These are phyloP conservation scores for Dinomys branickii DNA, from an alignment of 2,113 vertebrate species.

Conservation along the genomic window DNA sequence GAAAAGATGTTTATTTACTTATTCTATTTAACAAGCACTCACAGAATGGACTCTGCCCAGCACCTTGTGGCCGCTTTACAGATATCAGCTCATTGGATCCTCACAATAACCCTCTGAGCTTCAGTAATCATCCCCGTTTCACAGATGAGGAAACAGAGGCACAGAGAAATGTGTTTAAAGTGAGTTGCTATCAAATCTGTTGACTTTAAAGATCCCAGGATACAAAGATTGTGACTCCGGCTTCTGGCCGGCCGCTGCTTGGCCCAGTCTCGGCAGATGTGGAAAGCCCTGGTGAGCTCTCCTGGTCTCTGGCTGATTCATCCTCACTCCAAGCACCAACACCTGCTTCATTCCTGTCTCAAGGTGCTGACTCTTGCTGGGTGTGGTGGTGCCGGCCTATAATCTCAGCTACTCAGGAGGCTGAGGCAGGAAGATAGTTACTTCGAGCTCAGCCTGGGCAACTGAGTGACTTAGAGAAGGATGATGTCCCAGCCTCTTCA, in stretches of 20 bases:
- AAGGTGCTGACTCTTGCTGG: background rate
- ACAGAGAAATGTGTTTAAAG: background rate
- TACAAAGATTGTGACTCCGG: background rate
- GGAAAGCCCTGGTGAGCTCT: background rate
- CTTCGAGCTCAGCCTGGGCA: background rate
- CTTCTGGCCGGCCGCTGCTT: background rate
- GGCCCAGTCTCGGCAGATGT: background rate
- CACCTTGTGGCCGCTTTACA: background rate
- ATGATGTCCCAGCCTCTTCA: background rate
- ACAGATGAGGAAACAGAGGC: background rate
- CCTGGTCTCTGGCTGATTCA: background rate
- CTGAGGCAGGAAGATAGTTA: background rate
- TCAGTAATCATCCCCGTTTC: background rate
- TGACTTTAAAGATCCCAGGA: background rate
- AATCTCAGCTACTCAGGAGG: background rate
- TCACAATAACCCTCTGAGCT: background rate
- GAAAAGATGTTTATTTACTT: background rate
- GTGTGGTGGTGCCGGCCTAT: background rate
- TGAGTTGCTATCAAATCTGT: background rate
- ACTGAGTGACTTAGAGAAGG: background rate
- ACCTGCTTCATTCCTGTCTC: background rate
- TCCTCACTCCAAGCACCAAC: background rate
- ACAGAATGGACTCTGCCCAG: background rate
- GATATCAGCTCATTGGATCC: background rate
- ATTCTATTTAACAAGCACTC: slow-evolving; percentile 10